These are phyloP conservation scores for Cyrtorhinus lividipennis DNA, from an alignment of 1,140 invertebrate species.

Conservation along the genomic window DNA sequence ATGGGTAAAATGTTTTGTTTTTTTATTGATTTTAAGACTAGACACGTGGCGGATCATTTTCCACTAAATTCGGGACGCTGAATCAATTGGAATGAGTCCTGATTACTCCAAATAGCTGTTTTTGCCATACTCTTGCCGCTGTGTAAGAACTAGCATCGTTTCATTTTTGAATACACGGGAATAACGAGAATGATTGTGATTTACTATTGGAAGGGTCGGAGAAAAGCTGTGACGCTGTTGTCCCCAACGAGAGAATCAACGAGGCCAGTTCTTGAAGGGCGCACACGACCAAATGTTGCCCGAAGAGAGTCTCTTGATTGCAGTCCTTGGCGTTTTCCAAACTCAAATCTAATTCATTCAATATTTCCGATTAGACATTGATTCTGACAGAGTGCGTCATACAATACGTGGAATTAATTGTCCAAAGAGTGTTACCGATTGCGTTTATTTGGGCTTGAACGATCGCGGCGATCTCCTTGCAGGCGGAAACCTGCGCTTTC, in stretches of 20 bases:
- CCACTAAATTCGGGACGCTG: too few species aligned
- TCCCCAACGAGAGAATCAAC: conserved; percentile 72
- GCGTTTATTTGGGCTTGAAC: conserved; percentile 90
- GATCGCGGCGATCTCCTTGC: conserved; percentile 84
- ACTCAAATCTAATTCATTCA: conserved; percentile 73
- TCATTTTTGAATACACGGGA: too few species aligned
- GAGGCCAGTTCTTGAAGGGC: conserved; percentile 84
- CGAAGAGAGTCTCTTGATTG: conserved; percentile 79
- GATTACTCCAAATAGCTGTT: too few species aligned
- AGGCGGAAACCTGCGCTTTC: conserved; percentile 88
- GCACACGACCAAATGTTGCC: conserved; percentile 87
- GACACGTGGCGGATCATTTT: too few species aligned
- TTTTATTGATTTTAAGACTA: too few species aligned
- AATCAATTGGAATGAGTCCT: too few species aligned
- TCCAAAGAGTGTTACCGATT: conserved; percentile 42
- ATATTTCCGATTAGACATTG: too few species aligned
- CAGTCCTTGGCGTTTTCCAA: conserved; percentile 79
- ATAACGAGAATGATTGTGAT: too few species aligned
- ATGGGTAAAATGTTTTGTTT: too few species aligned
- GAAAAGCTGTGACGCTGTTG: conserved; percentile 76
- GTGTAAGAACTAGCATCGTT: too few species aligned
- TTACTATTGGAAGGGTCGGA: conserved; percentile 69
- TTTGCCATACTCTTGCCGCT: too few species aligned
- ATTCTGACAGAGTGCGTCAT: conserved; percentile 15
- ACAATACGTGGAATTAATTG: conserved; percentile 13